Evolutionary conservation across 92 coral and sea anemone genomes (phyloP).

Genomic region (Ricordea florida): DNA sequence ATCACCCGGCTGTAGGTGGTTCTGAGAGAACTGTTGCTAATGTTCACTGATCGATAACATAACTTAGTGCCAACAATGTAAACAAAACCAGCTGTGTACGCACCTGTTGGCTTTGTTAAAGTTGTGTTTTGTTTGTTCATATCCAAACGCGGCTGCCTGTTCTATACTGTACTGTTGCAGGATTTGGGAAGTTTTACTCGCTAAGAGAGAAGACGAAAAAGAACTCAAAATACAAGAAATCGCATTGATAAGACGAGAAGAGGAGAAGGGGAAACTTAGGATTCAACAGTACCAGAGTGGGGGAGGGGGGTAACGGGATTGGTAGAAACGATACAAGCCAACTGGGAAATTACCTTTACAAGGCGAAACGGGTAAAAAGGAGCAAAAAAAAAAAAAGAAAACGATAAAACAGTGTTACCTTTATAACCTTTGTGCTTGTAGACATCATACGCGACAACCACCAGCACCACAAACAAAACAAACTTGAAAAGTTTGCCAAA

Average conservation of each 20-base stretch:
- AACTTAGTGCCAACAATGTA: too few species aligned
- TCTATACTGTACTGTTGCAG: conserved; percentile 86
- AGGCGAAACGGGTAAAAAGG: too few species aligned
- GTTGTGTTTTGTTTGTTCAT: conserved; percentile 46
- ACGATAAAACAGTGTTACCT: too few species aligned
- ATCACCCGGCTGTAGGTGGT: too few species aligned
- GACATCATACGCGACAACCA: conserved; percentile 68
- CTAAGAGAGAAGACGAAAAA: conserved; percentile 30
- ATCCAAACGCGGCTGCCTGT: conserved; percentile 60
- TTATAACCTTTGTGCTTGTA: conserved; percentile 87
- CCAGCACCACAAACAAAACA: conserved; percentile 63
- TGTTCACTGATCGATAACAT: too few species aligned
- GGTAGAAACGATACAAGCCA: too few species aligned
- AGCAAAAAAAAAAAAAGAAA: too few species aligned
- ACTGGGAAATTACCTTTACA: too few species aligned
- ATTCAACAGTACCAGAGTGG: neutral
- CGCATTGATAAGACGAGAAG: neutral
- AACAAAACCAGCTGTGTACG: too few species aligned
- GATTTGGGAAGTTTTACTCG: conserved; percentile 80
- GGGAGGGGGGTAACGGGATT: neutral
- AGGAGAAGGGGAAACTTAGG: neutral
- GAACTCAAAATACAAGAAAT: neutral
- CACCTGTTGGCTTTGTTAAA: conserved; percentile 72
- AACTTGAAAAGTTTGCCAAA: conserved; percentile 70
- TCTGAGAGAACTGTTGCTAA: too few species aligned